phyloP scores from a whole-genome alignment of 2,888 invertebrate genomes.

The Chrysomela aeneicollis region DNA sequence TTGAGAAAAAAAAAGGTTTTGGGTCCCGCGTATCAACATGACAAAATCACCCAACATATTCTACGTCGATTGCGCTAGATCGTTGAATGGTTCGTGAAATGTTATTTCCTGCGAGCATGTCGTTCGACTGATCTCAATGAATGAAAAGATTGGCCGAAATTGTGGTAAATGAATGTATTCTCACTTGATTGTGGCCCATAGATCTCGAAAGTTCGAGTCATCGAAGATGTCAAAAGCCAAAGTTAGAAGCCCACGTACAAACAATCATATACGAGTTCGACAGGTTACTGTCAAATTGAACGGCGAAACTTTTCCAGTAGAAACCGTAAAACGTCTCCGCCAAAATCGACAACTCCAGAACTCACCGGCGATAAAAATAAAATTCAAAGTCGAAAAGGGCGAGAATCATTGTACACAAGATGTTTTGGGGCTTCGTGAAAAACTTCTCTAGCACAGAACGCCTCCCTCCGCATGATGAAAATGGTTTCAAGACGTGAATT shows the following conservation, averaged over 20 bases:
- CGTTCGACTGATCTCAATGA: slow-evolving; percentile 14
- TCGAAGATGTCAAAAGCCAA: slow-evolving; percentile 47
- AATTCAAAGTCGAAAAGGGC: background rate
- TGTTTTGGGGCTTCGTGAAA: background rate
- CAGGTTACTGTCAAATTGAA: slow-evolving; percentile 31
- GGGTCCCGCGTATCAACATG: no score
- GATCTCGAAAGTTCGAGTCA: slow-evolving; percentile 33
- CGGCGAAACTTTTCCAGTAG: slow-evolving; percentile 21
- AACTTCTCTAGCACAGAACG: background rate
- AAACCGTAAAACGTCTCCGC: slow-evolving; percentile 25
- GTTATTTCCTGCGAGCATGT: slow-evolving; percentile 20
- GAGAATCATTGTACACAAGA: background rate
- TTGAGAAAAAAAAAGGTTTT: no score
- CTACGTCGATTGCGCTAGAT: slow-evolving; percentile 8
- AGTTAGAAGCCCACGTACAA: slow-evolving; percentile 46
- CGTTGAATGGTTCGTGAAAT: slow-evolving; percentile 15
- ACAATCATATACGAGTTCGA: slow-evolving; percentile 41
- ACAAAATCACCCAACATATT: background rate
- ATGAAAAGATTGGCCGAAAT: slow-evolving; percentile 24
- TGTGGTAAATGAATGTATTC: slow-evolving; percentile 31
- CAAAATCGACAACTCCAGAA: slow-evolving; percentile 5
- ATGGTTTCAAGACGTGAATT: background rate
- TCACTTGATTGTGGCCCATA: slow-evolving; percentile 33
- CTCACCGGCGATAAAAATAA: background rate
- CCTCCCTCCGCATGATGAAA: background rate